Conservation (phyloP, 2,797 vertebrate species). For the Falco rusticolus region DNA sequence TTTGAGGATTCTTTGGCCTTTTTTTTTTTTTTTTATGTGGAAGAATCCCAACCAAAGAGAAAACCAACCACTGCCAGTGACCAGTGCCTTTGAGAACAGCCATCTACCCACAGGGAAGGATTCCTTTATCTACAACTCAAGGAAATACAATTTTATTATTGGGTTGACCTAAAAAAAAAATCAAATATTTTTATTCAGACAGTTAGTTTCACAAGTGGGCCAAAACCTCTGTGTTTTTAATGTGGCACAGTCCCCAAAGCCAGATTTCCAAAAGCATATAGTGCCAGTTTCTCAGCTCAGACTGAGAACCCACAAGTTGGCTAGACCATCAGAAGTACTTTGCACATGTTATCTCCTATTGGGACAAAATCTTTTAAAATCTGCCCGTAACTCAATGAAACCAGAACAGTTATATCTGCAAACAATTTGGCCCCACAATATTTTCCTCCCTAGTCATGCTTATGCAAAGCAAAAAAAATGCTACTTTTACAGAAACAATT, state of each 20-base stretch:
- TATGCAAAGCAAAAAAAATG: neutral
- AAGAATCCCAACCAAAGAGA: neutral
- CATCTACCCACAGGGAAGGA: neutral
- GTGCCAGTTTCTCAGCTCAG: neutral
- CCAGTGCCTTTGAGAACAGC: neutral
- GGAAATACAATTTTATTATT: neutral
- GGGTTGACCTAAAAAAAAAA: neutral
- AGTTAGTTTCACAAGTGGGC: neutral
- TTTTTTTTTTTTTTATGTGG: neutral
- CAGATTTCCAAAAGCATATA: neutral
- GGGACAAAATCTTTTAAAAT: constrained; percentile 2
- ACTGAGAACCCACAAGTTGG: neutral
- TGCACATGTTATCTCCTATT: neutral
- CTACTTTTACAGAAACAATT: neutral
- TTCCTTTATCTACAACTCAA: neutral
- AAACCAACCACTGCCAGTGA: neutral
- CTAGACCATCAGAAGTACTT: neutral
- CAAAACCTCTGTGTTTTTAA: neutral
- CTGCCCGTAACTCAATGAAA: neutral
- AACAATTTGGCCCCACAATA: constrained; percentile 16
- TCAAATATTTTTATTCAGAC: neutral
- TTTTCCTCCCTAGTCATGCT: constrained; percentile 9
- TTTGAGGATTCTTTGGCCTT: neutral
- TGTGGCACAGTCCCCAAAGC: neutral
- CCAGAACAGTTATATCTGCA: constrained; percentile 49